These are phyloP conservation scores for Heliconius erato DNA, from an alignment of 2,888 invertebrate species.

Conservation along the genomic window DNA sequence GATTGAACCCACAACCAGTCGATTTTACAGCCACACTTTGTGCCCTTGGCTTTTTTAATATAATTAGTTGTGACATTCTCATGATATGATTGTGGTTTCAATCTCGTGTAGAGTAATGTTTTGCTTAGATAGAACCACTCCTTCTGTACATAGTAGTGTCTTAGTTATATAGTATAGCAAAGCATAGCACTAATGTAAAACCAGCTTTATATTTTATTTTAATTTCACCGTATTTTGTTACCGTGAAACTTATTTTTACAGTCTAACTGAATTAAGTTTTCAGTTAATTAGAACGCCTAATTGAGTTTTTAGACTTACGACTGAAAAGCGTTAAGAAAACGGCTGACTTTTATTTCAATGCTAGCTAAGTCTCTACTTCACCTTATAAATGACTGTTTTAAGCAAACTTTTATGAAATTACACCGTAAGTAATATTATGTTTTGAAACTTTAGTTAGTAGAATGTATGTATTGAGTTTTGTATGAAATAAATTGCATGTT, in stretches of 20 bases:
- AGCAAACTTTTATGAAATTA: slow-evolving; percentile 17
- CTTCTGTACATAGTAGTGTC: background rate
- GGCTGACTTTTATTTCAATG: slow-evolving; percentile 24
- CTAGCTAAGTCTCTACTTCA: slow-evolving; percentile 3
- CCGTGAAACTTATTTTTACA: slow-evolving; percentile 32
- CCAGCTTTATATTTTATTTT: slow-evolving; percentile 2
- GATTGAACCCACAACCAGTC: too few species aligned
- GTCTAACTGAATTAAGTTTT: slow-evolving; percentile 26
- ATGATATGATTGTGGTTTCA: background rate
- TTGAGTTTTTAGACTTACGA: slow-evolving; percentile 33
- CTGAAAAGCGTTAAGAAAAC: slow-evolving; percentile 27
- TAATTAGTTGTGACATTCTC: too few species aligned
- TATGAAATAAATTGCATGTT: slow-evolving; percentile 4
- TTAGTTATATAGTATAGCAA: background rate
- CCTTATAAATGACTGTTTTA: slow-evolving; percentile 13
- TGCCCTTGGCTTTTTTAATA: too few species aligned
- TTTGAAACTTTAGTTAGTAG: slow-evolving; percentile 3
- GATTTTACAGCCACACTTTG: too few species aligned
- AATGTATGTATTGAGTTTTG: background rate
- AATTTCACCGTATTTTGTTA: slow-evolving; percentile 13
- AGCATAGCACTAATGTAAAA: background rate
- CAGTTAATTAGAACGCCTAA: slow-evolving; percentile 42
- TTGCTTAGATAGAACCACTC: too few species aligned
- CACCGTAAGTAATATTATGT: slow-evolving; percentile 15
- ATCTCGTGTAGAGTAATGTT: too few species aligned